Evolutionary conservation across 2,113 vertebrate species (phyloP).

Genomic region (Cinclus cinclus): DNA sequence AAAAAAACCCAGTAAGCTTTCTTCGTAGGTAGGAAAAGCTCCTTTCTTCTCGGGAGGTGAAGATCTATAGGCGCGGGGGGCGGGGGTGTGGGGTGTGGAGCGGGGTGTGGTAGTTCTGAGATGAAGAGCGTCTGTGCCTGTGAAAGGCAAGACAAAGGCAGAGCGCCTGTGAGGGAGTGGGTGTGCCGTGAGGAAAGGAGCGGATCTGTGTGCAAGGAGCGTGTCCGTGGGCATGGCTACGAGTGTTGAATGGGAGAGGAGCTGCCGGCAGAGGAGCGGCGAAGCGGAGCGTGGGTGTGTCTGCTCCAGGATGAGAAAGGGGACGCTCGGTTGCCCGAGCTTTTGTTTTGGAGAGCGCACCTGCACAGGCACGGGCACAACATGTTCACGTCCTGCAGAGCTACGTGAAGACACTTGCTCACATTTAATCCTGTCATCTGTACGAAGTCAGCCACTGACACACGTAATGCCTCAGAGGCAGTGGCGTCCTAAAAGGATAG

Average conservation of each 20-base stretch:
- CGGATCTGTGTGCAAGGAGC: neutral
- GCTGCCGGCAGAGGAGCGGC: neutral
- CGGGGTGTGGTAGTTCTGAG: neutral
- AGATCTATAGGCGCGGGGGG: accelerated
- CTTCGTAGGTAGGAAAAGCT: neutral
- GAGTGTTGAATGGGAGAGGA: neutral
- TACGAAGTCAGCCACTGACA: neutral
- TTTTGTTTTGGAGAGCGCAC: neutral
- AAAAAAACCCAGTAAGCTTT: neutral
- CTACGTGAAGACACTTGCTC: neutral
- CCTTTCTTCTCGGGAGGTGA: neutral
- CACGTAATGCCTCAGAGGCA: neutral
- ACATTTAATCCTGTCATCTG: neutral
- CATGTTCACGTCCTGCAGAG: neutral
- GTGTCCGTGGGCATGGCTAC: neutral
- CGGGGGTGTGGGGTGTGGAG: too few relatives aligned
- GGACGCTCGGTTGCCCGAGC: neutral
- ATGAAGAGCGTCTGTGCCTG: neutral
- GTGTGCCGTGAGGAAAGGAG: neutral
- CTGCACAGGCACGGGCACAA: neutral
- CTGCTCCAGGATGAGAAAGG: neutral
- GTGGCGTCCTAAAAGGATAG: neutral
- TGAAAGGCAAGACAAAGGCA: slow-evolving; percentile 49
- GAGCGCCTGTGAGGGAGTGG: neutral
- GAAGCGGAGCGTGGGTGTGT: neutral